Percentiles rank a stretch among this genome's conserved stretches.
These are phyloP conservation scores for Nasonia vitripennis DNA, from an alignment of 1,140 invertebrate species.

Conservation along the genomic window DNA sequence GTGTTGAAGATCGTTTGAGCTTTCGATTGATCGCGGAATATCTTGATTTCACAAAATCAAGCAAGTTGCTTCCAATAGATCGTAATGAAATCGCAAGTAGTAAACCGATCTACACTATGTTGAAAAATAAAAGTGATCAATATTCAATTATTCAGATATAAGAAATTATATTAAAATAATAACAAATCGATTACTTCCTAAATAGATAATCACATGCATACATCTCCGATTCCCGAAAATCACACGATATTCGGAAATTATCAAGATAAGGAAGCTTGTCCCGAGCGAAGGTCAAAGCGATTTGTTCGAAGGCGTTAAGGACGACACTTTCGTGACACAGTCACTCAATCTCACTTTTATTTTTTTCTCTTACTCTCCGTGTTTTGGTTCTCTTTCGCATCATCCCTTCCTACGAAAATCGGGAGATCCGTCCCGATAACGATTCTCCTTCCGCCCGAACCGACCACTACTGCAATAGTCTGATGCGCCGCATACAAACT, in stretches of 20 bases:
- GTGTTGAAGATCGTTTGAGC: no score
- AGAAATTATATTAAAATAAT: no score
- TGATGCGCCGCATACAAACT: background rate
- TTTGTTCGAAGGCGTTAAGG: background rate
- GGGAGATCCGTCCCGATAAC: background rate
- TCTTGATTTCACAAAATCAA: no score
- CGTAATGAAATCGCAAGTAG: no score
- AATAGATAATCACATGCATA: no score
- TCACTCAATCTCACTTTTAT: background rate
- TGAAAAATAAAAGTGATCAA: no score
- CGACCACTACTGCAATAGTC: background rate
- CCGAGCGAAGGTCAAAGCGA: conserved; percentile 1
- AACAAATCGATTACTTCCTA: no score
- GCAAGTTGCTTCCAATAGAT: no score
- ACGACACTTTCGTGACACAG: conserved; percentile 16
- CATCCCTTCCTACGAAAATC: background rate
- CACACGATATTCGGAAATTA: background rate
- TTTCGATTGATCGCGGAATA: no score
- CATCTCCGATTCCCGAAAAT: background rate
- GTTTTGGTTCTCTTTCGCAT: background rate
- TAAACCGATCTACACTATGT: no score
- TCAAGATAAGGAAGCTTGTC: conserved; percentile 23
- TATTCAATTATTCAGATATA: no score
- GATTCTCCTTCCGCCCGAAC: background rate
- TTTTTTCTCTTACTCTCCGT: background rate